Evolutionary conservation across 2,888 invertebrate genomes (phyloP).

Genomic region (Volucella inanis): DNA sequence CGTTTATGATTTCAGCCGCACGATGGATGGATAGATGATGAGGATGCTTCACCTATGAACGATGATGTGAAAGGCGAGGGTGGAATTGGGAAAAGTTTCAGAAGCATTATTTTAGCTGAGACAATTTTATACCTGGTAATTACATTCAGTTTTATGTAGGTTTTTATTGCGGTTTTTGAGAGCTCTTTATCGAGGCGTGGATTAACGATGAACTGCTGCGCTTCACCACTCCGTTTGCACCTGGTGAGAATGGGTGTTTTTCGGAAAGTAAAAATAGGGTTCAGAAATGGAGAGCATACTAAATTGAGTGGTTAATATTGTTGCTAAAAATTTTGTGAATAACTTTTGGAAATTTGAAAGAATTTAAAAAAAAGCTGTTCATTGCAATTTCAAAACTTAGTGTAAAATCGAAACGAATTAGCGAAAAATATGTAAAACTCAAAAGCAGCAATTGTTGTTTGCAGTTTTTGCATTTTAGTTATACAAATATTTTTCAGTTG

Average conservation of each 20-base stretch:
- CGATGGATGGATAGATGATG: slow-evolving; percentile 65
- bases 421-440: too few relatives aligned
- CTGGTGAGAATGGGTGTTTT: slow-evolving; percentile 20
- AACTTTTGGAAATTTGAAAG: too few relatives aligned
- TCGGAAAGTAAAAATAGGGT: not conserved
- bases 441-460: too few relatives aligned
- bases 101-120: slow-evolving; percentile 55
- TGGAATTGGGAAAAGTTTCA: slow-evolving; percentile 25
- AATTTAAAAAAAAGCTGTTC: too few relatives aligned
- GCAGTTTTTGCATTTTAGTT: too few relatives aligned
- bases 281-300: not conserved
- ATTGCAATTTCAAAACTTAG: too few relatives aligned
- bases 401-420: too few relatives aligned
- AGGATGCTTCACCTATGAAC: slow-evolving; percentile 55
- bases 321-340: too few relatives aligned
- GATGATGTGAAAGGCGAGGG: not conserved
- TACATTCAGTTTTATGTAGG: slow-evolving; percentile 65
- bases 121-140: slow-evolving; percentile 68
- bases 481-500: too few relatives aligned
- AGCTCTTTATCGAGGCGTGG: slow-evolving; percentile 31
- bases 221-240: slow-evolving; percentile 54
- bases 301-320: not conserved
- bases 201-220: slow-evolving; percentile 48
- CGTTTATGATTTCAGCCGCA: slow-evolving; percentile 70
- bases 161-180: slow-evolving; percentile 71